Base-by-base conservation (phyloP, 1,140 invertebrate genomes). In the Hyles vespertilio region DNA sequence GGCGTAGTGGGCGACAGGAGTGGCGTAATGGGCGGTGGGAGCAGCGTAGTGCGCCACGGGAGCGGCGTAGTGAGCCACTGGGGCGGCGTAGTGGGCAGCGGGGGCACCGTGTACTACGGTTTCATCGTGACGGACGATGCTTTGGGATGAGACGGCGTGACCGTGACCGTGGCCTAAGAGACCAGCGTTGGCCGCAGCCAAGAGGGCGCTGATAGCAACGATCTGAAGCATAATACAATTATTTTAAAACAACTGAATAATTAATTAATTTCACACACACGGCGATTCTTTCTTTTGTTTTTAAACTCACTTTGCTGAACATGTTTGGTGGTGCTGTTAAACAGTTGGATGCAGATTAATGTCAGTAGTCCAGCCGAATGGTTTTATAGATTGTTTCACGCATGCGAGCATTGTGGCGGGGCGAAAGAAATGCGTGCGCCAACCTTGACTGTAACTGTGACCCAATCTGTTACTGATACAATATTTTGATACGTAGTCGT, bases 81-180 rank as follows among this genome's bases (percentile, higher is more conserved):
- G 8, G 34, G 50, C 51, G 8, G 33, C 33, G n/a, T 71, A 56
- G 51, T 67, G 61, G 32, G 55, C 59, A 2, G 81, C 65, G 36
- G 85, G 68, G 7, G 67, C 65, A 7, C 56, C 56, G 33, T 34
- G 33, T 34, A 43, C 8, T 3, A 34, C 32, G 36, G 36, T 34
- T 43, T 51, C 72, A 51, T 81, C 72, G 51, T 83, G 76, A 5
- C 65, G 73, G 8, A 84, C 64, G 56, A 82, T 78, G 63, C 72
- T 78, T 59, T 81, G 79, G 9, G 77, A 81, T 2, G 82, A 81
- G 0, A 80, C 70, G 7, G 79, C 79, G 47, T 63, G 67, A 1
- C 75, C 69, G 46, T 70, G 67, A 1, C 75, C 70, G 46, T 70
- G 67, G 45, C 49, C 68, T 4, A 44, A 54, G 12, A 54, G 40